Conservation (phyloP, 2,888 invertebrate species). For the Lasioglossum marginatum region DNA sequence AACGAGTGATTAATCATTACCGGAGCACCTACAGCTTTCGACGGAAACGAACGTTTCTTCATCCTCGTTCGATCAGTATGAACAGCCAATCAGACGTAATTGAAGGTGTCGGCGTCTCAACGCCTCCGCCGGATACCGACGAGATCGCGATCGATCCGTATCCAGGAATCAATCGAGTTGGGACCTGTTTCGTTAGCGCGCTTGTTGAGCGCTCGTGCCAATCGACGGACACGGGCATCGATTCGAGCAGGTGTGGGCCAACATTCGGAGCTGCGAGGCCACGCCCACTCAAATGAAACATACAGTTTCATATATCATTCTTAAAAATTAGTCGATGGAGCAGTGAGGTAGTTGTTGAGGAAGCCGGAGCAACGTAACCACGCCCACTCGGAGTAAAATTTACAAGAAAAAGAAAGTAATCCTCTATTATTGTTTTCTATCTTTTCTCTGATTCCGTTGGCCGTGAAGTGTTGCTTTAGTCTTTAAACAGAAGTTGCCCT, state of each 20-base stretch:
- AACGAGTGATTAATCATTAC: slow-evolving; percentile 18
- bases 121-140: slow-evolving; percentile 1
- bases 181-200: background rate
- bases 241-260: background rate
- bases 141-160: slow-evolving; percentile 17
- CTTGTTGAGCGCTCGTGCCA: background rate
- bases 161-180: background rate
- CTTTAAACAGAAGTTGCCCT: no score
- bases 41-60: slow-evolving; percentile 8
- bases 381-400: no score
- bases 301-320: no score
- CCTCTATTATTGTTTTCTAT: no score
- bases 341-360: no score
- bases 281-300: background rate
- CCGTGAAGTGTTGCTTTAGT: no score
- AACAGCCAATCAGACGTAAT: slow-evolving; percentile 27
- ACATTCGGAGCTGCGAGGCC: background rate
- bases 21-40: slow-evolving; percentile 3
- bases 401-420: no score
- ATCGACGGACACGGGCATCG: background rate
- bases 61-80: background rate
- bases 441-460: no score
- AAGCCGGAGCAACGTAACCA: no score
- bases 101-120: slow-evolving; percentile 11
- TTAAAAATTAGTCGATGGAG: no score